Evolutionary conservation across 2,113 vertebrate species (phyloP).

Genomic region (Mionectes macconnelli): DNA sequence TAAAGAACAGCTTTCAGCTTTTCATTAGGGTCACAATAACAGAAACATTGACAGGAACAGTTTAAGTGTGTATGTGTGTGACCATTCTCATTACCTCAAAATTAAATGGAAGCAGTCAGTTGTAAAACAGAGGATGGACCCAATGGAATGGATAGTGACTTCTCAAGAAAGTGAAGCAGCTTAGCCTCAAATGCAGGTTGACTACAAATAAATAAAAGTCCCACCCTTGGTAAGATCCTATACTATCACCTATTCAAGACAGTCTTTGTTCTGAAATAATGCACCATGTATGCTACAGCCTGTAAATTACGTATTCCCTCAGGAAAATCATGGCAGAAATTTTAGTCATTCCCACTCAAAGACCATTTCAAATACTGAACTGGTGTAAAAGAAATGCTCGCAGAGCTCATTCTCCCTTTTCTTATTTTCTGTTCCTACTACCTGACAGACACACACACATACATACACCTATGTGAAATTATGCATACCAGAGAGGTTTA

Average conservation of each 20-base stretch:
- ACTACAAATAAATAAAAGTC: background rate
- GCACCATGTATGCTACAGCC: background rate
- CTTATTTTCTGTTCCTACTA: background rate
- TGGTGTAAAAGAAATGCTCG: background rate
- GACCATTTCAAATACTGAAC: background rate
- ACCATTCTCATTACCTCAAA: background rate
- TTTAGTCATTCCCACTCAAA: background rate
- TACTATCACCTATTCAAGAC: background rate
- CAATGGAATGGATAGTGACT: background rate
- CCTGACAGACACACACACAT: background rate
- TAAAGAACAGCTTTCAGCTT: background rate
- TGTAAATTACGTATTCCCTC: background rate
- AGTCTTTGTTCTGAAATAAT: background rate
- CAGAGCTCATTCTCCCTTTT: background rate
- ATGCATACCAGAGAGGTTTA: background rate
- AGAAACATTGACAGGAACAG: background rate
- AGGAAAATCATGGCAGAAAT: background rate
- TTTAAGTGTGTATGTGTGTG: background rate
- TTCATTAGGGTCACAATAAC: background rate
- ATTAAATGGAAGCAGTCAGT: background rate
- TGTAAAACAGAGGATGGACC: background rate
- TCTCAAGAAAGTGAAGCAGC: background rate
- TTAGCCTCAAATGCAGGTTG: background rate
- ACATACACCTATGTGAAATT: background rate
- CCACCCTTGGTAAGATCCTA: fast-evolving